phyloP scores from a whole-genome alignment of 1,140 invertebrate species.

The Drosophila chauvacae region DNA sequence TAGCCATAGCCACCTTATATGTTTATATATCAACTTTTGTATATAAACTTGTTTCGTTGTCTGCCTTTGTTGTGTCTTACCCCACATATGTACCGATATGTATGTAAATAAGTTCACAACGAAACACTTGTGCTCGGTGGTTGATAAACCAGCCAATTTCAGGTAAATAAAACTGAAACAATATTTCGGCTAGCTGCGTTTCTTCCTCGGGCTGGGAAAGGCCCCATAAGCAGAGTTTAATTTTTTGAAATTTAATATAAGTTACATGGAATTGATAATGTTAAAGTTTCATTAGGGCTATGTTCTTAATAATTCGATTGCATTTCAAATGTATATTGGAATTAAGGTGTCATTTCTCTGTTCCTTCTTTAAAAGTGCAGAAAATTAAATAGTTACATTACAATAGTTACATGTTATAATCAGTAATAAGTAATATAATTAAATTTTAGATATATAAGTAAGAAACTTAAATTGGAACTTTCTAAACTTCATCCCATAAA shows the following conservation, averaged over 20 bases:
- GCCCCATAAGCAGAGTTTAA: background rate
- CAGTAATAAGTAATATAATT: too few relatives aligned
- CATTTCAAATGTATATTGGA: background rate
- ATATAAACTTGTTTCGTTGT: slow-evolving; percentile 47
- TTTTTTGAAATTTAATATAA: background rate
- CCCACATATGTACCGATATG: slow-evolving; percentile 60
- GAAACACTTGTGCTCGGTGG: slow-evolving; percentile 75
- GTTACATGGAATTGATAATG: background rate
- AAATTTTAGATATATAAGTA: too few relatives aligned
- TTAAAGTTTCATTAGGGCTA: background rate
- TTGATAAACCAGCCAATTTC: slow-evolving; percentile 75
- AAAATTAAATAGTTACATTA: too few relatives aligned
- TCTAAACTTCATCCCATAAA: too few relatives aligned
- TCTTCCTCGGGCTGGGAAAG: slow-evolving; percentile 6
- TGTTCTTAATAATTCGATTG: background rate
- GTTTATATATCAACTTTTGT: slow-evolving; percentile 3
- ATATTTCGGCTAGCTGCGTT: slow-evolving; percentile 41
- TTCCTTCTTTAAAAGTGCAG: too few relatives aligned
- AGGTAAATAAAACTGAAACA: slow-evolving; percentile 75
- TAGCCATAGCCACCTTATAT: slow-evolving; percentile 6
- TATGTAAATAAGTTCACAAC: slow-evolving; percentile 63
- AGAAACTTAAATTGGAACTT: too few relatives aligned
- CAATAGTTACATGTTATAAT: too few relatives aligned
- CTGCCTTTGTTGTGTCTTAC: slow-evolving; percentile 56
- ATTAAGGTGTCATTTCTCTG: too few relatives aligned